Percentiles rank a stretch among this genome's conserved stretches.
These are phyloP conservation scores for Agriotes lineatus DNA, from an alignment of 2,888 invertebrate genomes.

Conservation along the genomic window DNA sequence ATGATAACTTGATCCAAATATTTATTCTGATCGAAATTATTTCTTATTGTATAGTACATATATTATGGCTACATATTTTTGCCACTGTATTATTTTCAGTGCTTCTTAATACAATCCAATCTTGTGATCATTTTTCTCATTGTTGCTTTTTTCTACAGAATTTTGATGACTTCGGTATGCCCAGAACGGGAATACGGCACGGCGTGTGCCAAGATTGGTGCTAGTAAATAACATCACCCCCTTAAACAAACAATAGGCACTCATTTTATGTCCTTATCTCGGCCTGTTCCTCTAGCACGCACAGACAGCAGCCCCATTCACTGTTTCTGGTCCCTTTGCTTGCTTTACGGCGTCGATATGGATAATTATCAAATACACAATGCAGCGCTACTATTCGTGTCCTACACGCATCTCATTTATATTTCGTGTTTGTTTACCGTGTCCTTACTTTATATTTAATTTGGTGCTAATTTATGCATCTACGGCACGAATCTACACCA, in stretches of 20 bases:
- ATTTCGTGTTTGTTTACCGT: slow-evolving; percentile 44
- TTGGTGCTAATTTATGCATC: slow-evolving; percentile 62
- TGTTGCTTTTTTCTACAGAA: too few relatives aligned
- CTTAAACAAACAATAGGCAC: slow-evolving; percentile 57
- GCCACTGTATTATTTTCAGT: too few relatives aligned
- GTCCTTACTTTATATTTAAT: slow-evolving; percentile 59
- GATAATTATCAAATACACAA: slow-evolving; percentile 51
- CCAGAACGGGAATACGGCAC: neutral
- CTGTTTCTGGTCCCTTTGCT: slow-evolving; percentile 40
- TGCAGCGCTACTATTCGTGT: slow-evolving; percentile 36
- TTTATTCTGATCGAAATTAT: too few relatives aligned
- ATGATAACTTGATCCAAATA: too few relatives aligned
- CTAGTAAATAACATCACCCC: slow-evolving; percentile 52
- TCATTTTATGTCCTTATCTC: slow-evolving; percentile 53
- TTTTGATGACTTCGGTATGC: too few relatives aligned
- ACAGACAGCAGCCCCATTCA: slow-evolving; percentile 45
- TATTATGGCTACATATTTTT: too few relatives aligned
- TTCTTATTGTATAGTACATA: too few relatives aligned
- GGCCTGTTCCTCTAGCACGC: slow-evolving; percentile 50
- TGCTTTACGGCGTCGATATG: slow-evolving; percentile 49
- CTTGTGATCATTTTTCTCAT: too few relatives aligned
- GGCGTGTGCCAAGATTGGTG: slow-evolving; percentile 44
- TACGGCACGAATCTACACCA: slow-evolving; percentile 56
- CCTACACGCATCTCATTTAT: slow-evolving; percentile 38
- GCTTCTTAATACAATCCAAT: too few relatives aligned